These are phyloP conservation scores for Caenorhabditis sp. DNA, from an alignment of 2,888 invertebrate genomes.

Conservation along the genomic window DNA sequence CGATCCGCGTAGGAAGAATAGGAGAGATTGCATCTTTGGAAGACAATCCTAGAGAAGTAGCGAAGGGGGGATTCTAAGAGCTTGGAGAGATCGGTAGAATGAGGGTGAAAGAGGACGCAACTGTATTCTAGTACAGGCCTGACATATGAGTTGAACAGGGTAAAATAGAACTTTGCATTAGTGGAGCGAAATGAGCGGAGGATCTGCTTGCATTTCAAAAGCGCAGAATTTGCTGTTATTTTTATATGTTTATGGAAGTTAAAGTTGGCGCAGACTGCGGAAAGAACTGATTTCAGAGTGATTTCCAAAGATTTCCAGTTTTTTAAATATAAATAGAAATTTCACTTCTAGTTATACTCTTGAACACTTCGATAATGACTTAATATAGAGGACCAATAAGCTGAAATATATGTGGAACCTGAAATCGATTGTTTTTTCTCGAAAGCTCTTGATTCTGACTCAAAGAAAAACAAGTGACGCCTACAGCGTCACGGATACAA, in stretches of 20 bases:
- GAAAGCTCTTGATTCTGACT: too few relatives aligned
- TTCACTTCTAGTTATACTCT: too few relatives aligned
- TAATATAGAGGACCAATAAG: too few relatives aligned
- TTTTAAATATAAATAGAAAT: too few relatives aligned
- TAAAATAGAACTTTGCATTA: background rate
- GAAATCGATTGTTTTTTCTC: too few relatives aligned
- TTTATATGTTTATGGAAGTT: conserved; percentile 9
- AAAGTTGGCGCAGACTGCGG: too few relatives aligned
- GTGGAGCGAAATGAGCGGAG: conserved; percentile 1
- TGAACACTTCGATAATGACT: too few relatives aligned
- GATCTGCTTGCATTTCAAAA: background rate
- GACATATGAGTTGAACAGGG: background rate
- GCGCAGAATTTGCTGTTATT: background rate
- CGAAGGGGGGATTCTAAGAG: background rate
- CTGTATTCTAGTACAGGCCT: conserved; percentile 5
- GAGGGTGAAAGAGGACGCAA: conserved; percentile 5
- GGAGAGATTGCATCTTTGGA: background rate
- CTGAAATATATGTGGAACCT: too few relatives aligned
- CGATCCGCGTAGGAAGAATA: background rate
- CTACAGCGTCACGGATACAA: too few relatives aligned
- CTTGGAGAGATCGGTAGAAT: background rate
- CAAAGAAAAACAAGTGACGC: too few relatives aligned
- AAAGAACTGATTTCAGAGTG: too few relatives aligned
- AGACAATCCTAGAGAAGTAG: background rate
- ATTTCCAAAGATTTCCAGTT: too few relatives aligned